Evolutionary conservation across 2,888 invertebrate genomes (phyloP), one percentile per base, ranked within the genome.

Genomic region (Tipula vernalis): DNA sequence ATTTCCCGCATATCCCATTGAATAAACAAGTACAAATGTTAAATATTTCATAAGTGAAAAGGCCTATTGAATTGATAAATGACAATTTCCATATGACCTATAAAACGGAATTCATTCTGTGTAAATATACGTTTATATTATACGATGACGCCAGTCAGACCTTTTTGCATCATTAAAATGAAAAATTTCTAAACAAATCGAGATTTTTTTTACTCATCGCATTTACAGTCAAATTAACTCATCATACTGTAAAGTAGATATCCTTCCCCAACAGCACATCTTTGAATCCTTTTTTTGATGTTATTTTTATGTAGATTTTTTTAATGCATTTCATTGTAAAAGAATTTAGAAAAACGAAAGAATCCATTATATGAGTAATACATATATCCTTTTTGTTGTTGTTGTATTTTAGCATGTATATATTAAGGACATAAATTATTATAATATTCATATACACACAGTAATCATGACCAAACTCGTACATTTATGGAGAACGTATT

Each of bases 311-410:
- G 71, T 71, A 71, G 8, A 71, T 44, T 15, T 71, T 71, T 71
- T 71, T 71, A 71, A 71, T 71, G 71, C 71, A 71, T 71, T 71
- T 71, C 71, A 71, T 71, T 71, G 71, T 71, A 71, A 71, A 71
- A 71, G 28, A 71, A 71, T 71, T 71, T 71, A 71, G 71, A 71
- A 71, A 28, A 71, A 71, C 51, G 51, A 51, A 51, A 8, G 71
- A 71, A 28, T 71, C 12, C 71, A 71, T 71, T 71, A 71, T 71
- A 15, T n/a, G 28, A 10, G 10, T 10, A n/a, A n/a, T n/a, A 51
- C 51, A 71, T 71, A 71, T 28, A 71, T 71, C 10, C 10, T 71
- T 71, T 71, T 71, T 71, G 51, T 15, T 51, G 51, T 51, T 51
- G 51, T 15, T 57, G 71, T 71, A 71, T 71, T 71, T 71, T 71